Evolutionary conservation across 2,888 invertebrate species (phyloP), one percentile per base, ranked within the genome.

Genomic region (Stenolophus ochropezus): DNA sequence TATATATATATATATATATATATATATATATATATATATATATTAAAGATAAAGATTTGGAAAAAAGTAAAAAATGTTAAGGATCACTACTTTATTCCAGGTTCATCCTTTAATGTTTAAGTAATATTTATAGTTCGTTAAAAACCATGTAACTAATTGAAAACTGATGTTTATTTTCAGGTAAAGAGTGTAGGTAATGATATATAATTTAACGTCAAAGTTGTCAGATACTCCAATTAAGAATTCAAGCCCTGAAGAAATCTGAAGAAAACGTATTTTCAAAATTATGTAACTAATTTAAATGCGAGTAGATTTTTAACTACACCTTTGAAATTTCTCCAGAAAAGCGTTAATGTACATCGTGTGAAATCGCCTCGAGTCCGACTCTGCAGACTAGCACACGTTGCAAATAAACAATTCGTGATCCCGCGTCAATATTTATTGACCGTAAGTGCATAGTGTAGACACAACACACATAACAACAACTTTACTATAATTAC

Each of bases 371-470:
- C 27, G 78, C 78, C 78, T 23, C 23, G 21, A 78, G 78, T 78
- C 16, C 78, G 61, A 16, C 51, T 65, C 78, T 78, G 78, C 14
- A 20, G 16, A 49, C 16, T 49, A 78, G 23, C 65, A 75, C 75
- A 75, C 75, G 61, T 78, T 78, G 78, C 78, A 78, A 78, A 78
- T 78, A 78, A 78, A 78, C 78, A 65, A 69, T 78, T 78, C 78
- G 78, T 78, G 78, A 78, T 78, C 78, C 23, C 61, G 47, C 65
- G 78, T 78, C 78, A 78, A 78, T 78, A 78, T 78, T 78, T 78
- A 78, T 78, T 78, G 61, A 49, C 65, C 78, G 49, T 78, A 78
- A 78, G 65, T 78, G 78, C 65, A 42, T 58, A 25, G 16, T 71
- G 27, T 42, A 42, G 33, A 33, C 71, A 27, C 18, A 71, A 47